Conservation (phyloP, 2,113 vertebrate genomes). For the Cettia cetti region DNA sequence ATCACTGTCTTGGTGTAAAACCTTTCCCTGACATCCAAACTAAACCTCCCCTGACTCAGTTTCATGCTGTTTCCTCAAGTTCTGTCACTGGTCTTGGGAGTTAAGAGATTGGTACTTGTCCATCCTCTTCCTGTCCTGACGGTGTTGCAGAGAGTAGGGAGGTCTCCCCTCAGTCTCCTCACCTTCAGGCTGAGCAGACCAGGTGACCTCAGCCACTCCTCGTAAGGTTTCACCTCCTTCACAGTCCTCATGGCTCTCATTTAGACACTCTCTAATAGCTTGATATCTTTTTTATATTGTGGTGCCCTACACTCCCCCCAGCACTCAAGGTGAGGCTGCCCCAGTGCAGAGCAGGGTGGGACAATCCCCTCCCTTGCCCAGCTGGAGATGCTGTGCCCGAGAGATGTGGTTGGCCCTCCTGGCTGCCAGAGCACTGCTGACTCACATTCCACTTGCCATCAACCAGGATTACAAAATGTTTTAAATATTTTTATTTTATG, state of each 20-base stretch:
- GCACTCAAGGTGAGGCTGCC: background rate
- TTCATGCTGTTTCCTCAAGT: background rate
- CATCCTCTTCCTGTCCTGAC: background rate
- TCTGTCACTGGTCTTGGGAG: background rate
- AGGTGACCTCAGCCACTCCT: background rate
- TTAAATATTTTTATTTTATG: background rate
- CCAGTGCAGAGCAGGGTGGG: background rate
- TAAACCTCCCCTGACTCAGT: background rate
- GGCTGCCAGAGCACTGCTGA: background rate
- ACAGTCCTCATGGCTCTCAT: background rate
- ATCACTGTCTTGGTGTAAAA: background rate
- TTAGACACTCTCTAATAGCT: background rate
- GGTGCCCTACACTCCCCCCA: background rate
- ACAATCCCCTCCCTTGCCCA: accelerated
- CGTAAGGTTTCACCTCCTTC: background rate
- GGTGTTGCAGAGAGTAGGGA: background rate
- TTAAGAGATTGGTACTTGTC: background rate
- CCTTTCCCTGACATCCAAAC: background rate
- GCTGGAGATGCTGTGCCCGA: background rate
- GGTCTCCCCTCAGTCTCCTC: background rate
- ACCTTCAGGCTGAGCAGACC: background rate
- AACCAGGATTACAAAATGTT: background rate
- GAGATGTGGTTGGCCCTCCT: background rate
- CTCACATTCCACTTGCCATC: background rate
- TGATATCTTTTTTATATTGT: background rate